Conservation (phyloP, 1,140 invertebrate species). For the Dendrolimus punctatus region DNA sequence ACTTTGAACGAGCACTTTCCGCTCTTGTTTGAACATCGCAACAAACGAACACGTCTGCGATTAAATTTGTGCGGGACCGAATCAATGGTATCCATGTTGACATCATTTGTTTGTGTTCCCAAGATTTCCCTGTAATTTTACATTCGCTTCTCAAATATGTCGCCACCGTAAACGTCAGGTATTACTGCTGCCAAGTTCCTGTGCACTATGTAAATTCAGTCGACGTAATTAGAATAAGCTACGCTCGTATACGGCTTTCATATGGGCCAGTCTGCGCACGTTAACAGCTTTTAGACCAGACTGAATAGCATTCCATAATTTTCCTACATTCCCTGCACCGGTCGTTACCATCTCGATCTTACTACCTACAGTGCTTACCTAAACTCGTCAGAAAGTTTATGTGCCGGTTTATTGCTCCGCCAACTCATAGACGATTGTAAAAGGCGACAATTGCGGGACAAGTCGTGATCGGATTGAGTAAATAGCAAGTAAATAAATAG, state of each 20-base stretch:
- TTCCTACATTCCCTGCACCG: slow-evolving; percentile 19
- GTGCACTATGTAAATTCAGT: slow-evolving; percentile 38
- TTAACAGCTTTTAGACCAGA: slow-evolving; percentile 26
- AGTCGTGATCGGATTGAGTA: slow-evolving; percentile 61
- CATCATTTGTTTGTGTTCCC: slow-evolving; percentile 1
- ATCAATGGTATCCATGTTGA: slow-evolving; percentile 1
- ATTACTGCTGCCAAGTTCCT: slow-evolving; percentile 39
- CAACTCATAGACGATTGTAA: slow-evolving; percentile 39
- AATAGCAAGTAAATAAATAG: slow-evolving; percentile 36
- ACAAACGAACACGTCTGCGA: slow-evolving; percentile 41
- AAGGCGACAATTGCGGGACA: slow-evolving; percentile 54
- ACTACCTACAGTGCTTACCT: slow-evolving; percentile 15
- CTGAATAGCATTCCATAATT: slow-evolving; percentile 23
- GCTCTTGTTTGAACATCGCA: slow-evolving; percentile 56
- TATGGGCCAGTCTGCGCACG: slow-evolving; percentile 24
- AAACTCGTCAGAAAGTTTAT: slow-evolving; percentile 37
- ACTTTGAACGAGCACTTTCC: slow-evolving; percentile 40
- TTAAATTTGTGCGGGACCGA: slow-evolving; percentile 33
- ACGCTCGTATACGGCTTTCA: slow-evolving; percentile 27
- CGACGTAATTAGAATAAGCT: slow-evolving; percentile 37
- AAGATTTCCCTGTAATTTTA: slow-evolving; percentile 1
- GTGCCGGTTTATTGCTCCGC: slow-evolving; percentile 31
- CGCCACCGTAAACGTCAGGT: slow-evolving; percentile 16
- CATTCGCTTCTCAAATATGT: slow-evolving; percentile 2
- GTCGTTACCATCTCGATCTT: slow-evolving; percentile 2